Evolutionary conservation across 1,140 invertebrate species (phyloP), one percentile per base, ranked within the genome.

Genomic region (Stegodyphus mimosarum): DNA sequence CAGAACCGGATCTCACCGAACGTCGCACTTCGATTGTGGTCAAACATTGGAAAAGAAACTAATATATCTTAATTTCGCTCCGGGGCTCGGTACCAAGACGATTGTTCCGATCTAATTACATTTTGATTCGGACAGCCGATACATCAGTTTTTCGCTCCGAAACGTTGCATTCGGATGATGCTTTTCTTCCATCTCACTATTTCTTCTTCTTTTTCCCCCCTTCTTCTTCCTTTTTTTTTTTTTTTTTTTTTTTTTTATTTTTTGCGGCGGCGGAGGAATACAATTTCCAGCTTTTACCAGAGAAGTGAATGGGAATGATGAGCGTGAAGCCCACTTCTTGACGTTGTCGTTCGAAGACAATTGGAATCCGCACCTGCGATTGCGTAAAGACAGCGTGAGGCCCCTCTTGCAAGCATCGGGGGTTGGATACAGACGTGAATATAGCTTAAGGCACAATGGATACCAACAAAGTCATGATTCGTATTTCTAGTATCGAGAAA

Each of bases 31-130:
- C 80, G 71, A 83, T 80, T 80, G 77, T 80, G 77, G 67, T 80
- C 77, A 80, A 80, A 80, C 77, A 80, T 80, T 71, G 80, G 71
- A 74, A 81, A 73, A 74, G 81, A 76, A 84, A 76, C 81, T 84
- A 84, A 84, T 84, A 76, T 76, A 84, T 84, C 81, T 84, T 76
- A 84, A 84, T 84, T 84, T 64, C 81, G 81, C 81, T 66, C 2
- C 17, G 33, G 52, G 50, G n/a, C 50, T 50, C 13, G 17, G 51
- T 6, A 7, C 7, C 13, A n/a, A 74, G 33, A 83, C 63, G 60
- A 76, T 76, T 70, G 72, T 60, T 66, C 48, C 63, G 81, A 84
- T 84, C 81, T 84, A 84, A 84, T 84, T 84, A 84, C 81, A 76
- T 83, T 83, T 83, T 60, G 80, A 83, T 76, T 84, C 49, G 33